Percentiles rank a stretch among this genome's conserved stretches.
Conservation (phyloP, 2,888 invertebrate species). For the Coecobrya sp. region DNA sequence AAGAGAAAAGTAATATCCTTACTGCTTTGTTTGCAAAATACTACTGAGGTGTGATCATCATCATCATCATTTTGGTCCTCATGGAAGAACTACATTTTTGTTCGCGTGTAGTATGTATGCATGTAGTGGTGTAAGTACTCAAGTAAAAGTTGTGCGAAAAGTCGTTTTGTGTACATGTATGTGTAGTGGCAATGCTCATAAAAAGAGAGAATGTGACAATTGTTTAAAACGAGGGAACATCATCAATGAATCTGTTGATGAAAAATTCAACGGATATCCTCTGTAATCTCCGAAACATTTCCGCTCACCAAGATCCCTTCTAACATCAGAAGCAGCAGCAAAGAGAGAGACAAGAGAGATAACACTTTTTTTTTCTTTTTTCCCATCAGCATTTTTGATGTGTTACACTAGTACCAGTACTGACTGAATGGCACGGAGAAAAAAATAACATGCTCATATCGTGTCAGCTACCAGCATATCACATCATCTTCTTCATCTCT, state of each 20-base stretch:
- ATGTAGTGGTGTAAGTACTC: too few relatives aligned
- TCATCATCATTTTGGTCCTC: neutral
- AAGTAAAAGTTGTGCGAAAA: neutral
- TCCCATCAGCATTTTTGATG: constrained; percentile 4
- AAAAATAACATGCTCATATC: neutral
- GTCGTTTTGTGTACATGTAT: constrained; percentile 6
- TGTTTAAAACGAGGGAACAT: constrained; percentile 42
- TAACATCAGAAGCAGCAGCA: neutral
- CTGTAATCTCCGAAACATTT: constrained; percentile 69
- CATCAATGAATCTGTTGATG: constrained; percentile 57
- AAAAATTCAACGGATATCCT: constrained; percentile 69
- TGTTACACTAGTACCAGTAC: neutral
- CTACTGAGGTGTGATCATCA: constrained; percentile 8
- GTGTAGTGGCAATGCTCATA: neutral
- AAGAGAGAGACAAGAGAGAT: neutral
- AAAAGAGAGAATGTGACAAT: constrained; percentile 51
- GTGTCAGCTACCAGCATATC: neutral
- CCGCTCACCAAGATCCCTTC: neutral
- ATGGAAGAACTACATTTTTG: neutral
- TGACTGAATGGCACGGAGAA: neutral
- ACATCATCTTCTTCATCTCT: too few relatives aligned
- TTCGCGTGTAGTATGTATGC: too few relatives aligned
- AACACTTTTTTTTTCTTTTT: constrained; percentile 15
- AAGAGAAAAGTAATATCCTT: constrained; percentile 34
- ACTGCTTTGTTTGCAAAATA: constrained; percentile 24